Base-by-base conservation (phyloP, 2,888 invertebrate species). In the Anorthoa munda region DNA sequence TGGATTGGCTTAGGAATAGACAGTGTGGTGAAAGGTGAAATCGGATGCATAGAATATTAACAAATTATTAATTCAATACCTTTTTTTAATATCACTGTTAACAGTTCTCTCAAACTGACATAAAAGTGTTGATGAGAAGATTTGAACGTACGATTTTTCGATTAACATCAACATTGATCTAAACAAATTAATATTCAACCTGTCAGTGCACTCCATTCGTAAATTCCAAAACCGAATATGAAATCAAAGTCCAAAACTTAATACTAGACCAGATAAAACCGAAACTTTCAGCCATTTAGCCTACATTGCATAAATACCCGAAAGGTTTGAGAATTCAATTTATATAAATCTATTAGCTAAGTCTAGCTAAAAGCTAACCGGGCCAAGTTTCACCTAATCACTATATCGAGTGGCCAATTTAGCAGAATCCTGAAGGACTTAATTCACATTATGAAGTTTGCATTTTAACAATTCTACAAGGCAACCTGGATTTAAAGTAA, bases 321-420 rank as follows among this genome's bases (percentile, higher is more conserved):
- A 75, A 73, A 80, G 60, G 68, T 69, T 45, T 23, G 64, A 48
- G 68, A 80, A 86, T 86, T 82, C 73, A 85, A 78, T 86, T 83
- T 77, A 79, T 64, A 72, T 61, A 66, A 81, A 61, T 63, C 74
- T 83, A 61, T 76, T 82, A 73, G 51, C 51, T 31, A 51, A 71
- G 48, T 72, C 56, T 66, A 53, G 73, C 64, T 71, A 56, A 55
- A 53, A 45, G 56, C 56, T 77, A 72, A 76, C 46, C 11, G 59
- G 21, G 45, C 60, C 48, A 75, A 84, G 60, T 86, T 80, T 66
- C 63, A 75, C 48, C 66, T 74, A 80, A 78, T 86, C 71, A 72
- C 71, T 75, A 61, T 68, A 77, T 83, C 31, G 61, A 72, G 63
- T 67, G 21, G 60, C 67, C 81, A 71, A 71, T 71, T 59, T 75